Percentiles rank a stretch among this genome's conserved stretches.
Evolutionary conservation across 2,113 vertebrate genomes (phyloP).

Genomic region (Ictalurus punctatus): DNA sequence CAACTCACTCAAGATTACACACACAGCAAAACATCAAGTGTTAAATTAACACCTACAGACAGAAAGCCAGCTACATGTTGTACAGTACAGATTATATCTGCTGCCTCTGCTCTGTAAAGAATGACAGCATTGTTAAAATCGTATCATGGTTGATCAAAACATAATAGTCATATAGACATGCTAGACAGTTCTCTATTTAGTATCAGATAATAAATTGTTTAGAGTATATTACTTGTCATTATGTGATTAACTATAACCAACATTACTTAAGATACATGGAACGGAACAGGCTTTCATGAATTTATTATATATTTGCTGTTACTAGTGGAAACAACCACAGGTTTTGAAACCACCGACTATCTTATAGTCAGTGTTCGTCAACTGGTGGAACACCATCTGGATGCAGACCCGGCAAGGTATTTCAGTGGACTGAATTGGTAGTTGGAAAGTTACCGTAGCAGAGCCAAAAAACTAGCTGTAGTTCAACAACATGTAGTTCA

Average conservation of each 20-base stretch:
- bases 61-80: background rate
- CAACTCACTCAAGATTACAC: conserved; percentile 24
- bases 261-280: background rate
- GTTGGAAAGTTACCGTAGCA: too few relatives aligned
- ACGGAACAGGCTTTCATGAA: background rate
- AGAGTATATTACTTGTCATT: background rate
- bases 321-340: background rate
- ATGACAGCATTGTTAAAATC: conserved; percentile 1
- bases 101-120: background rate
- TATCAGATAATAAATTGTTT: background rate
- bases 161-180: background rate
- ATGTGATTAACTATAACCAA: background rate
- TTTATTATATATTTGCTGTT: background rate
- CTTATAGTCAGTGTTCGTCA: background rate
- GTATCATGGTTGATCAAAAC: background rate
- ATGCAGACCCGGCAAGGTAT: background rate
- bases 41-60: conserved; percentile 35
- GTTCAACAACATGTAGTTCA: background rate
- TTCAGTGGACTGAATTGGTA: background rate
- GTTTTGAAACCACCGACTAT: background rate
- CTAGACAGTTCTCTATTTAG: background rate
- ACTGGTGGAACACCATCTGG: background rate
- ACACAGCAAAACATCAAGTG: conserved; percentile 34
- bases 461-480: background rate
- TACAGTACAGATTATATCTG: background rate